Evolutionary conservation across 2,888 invertebrate genomes (phyloP), one percentile per base, ranked within the genome.

Genomic region (Metacarcinus magister): DNA sequence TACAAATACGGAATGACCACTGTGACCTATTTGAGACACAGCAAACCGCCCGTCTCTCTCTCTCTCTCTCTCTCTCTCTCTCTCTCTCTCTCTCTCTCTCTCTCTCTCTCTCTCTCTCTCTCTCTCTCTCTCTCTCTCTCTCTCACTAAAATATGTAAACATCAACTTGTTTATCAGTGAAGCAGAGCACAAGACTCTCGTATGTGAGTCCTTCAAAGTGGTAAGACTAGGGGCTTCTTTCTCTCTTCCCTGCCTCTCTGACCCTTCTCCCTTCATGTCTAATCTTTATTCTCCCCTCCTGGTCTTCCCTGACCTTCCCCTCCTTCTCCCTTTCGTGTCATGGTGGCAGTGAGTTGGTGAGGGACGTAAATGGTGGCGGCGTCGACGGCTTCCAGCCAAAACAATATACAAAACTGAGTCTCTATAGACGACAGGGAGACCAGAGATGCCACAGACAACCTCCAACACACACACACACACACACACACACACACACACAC

Each of bases 321-420:
- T 28, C 75, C 60, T 60, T 28, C 75, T 75, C 28, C n/a, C 75
- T n/a, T 28, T n/a, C 28, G n/a, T 28, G n/a, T 75, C 75, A 75
- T n/a, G 39, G 87, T 87, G 32, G 87, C 87, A 13, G 39, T 75
- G 87, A 39, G 87, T 28, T n/a, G 13, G 23, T 5, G 32, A 82
- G 75, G 28, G 23, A 28, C 28, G 16, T n/a, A 28, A 28, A n/a
- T 82, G 75, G 75, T 82, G 28, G 75, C 75, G 75, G 87, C 87
- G 87, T 2, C 39, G 16, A n/a, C 87, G 39, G 39, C 39, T 39
- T 32, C 87, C 13, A 39, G 87, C 87, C 87, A 87, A 87, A 87
- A 87, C 87, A 87, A 87, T 87, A 87, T 87, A 87, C 87, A 87
- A 87, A 87, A 32, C 39, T 87, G 39, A 87, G 87, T 87, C 87